Percentiles rank a stretch among this genome's conserved stretches.
Conservation (phyloP, 1,140 invertebrate species). For the Anastrepha ludens region DNA sequence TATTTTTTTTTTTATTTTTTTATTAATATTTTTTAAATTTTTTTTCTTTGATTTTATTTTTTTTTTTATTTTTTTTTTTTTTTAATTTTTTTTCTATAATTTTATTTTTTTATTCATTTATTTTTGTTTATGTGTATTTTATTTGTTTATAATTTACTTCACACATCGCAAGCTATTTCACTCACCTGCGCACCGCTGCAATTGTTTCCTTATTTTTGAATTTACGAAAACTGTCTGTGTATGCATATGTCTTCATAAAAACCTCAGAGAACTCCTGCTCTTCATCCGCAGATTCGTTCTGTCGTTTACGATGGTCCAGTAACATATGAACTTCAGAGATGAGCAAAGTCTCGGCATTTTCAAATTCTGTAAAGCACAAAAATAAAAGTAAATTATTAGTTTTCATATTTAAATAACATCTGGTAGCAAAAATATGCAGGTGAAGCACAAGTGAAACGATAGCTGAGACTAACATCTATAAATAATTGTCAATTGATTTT, state of each 20-base stretch:
- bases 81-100: no score
- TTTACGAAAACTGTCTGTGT: conserved; percentile 95
- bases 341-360: conserved; percentile 97
- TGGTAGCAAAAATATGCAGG: not conserved
- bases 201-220: conserved; percentile 99
- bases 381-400: not conserved
- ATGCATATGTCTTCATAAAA: conserved; percentile 98
- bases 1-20: no score
- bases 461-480: conserved; percentile 44
- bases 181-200: conserved; percentile 91
- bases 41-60: no score
- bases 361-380: conserved; percentile 87
- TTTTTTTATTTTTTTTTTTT: no score
- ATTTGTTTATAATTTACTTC: not conserved
- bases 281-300: conserved; percentile 98
- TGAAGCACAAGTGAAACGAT: conserved; percentile 39
- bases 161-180: conserved; percentile 39
- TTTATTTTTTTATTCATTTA: no score
- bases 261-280: conserved; percentile 99
- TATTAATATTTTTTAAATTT: no score
- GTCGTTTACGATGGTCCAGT: conserved; percentile 96
- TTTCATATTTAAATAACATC: not conserved
- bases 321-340: conserved; percentile 99
- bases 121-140: not conserved
- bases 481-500: not conserved